Conservation (phyloP, 2,888 invertebrate species). For the Eledone cirrhosa region DNA sequence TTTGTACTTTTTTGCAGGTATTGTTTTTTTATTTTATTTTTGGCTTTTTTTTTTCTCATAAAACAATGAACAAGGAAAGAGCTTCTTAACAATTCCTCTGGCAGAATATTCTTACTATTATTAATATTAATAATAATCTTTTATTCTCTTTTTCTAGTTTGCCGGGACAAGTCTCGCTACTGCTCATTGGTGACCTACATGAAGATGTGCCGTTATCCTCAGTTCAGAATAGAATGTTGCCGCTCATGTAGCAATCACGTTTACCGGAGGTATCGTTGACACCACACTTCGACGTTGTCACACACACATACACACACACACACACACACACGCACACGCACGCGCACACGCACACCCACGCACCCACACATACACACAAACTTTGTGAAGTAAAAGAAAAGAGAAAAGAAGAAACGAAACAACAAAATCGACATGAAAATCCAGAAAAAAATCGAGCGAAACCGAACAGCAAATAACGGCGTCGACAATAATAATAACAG, state of each 20-base stretch:
- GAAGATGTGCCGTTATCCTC: conserved; percentile 49
- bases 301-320: not conserved
- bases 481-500: no score
- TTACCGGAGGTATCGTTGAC: conserved; percentile 23
- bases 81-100: no score
- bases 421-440: not conserved
- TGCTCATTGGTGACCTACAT: conserved; percentile 48
- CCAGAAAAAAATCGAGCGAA: no score
- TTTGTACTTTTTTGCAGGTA: not conserved
- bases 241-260: conserved; percentile 39
- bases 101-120: no score
- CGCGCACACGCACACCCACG: not conserved
- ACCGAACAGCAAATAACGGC: no score
- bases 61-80: no score
- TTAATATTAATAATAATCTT: no score
- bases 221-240: conserved; percentile 49
- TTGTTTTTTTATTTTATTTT: not conserved
- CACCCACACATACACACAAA: not conserved
- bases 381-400: no score
- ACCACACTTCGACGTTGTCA: not conserved
- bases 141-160: conserved; percentile 33
- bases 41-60: not conserved
- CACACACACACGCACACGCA: not conserved
- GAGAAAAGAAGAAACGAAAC: not conserved
- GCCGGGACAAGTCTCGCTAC: conserved; percentile 49